phyloP scores from a whole-genome alignment of 2,113 vertebrate species.

The Tyto alba region DNA sequence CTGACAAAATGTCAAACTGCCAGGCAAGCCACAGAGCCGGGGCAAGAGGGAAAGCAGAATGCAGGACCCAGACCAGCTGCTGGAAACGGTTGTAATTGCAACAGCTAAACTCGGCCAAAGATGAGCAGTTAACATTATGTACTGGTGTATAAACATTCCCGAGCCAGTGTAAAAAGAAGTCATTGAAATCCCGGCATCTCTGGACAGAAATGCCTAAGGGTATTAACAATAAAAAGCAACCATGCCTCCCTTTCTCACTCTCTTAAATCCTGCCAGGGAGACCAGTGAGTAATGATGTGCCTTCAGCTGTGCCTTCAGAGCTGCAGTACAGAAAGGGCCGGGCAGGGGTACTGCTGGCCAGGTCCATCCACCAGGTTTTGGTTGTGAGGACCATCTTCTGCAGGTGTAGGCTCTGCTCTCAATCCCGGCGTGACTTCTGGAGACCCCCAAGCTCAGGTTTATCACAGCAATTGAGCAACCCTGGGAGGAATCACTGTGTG shows the following conservation, averaged over 20 bases:
- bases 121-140: slow-evolving; percentile 8
- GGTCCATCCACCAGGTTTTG: not conserved
- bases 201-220: not conserved
- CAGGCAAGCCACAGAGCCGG: accelerated
- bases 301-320: not conserved
- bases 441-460: not conserved
- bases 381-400: not conserved
- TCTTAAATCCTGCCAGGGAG: not conserved
- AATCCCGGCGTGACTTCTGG: not conserved
- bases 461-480: not conserved
- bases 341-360: not conserved
- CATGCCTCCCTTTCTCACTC: not conserved
- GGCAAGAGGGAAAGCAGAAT: not conserved
- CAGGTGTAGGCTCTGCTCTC: not conserved
- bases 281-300: not conserved
- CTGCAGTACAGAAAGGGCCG: not conserved
- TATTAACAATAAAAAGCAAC: not conserved
- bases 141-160: not conserved
- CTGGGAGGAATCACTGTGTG: not conserved
- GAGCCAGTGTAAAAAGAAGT: not conserved
- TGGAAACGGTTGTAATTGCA: not conserved
- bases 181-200: not conserved
- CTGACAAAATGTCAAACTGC: not conserved
- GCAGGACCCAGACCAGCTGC: not conserved
- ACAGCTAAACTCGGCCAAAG: not conserved